Conservation (phyloP, 2,797 vertebrate genomes). For the Hippoglossus hippoglossus region DNA sequence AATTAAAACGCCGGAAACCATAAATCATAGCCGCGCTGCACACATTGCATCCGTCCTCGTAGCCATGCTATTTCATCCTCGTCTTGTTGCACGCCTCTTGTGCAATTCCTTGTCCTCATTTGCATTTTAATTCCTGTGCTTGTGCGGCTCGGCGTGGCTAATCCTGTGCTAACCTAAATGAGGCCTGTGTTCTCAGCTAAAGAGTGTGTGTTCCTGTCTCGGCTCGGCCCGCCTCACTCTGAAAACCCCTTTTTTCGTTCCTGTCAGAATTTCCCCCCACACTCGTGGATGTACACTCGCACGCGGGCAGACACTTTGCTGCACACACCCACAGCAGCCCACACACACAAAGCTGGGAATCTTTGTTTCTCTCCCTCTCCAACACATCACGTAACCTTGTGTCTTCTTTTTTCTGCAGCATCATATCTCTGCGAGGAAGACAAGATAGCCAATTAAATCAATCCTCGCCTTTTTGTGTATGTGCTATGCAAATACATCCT, state of each 20-base stretch:
- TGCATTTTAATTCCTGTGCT: slow-evolving; percentile 83
- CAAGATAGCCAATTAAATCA: slow-evolving; percentile 72
- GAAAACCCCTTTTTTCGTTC: slow-evolving; percentile 26
- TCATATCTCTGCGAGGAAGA: slow-evolving; percentile 49
- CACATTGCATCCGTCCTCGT: slow-evolving; percentile 38
- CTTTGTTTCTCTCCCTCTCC: slow-evolving; percentile 41
- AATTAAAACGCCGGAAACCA: slow-evolving; percentile 55
- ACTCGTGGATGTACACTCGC: slow-evolving; percentile 14
- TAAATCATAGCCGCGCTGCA: slow-evolving; percentile 42
- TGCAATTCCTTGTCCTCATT: slow-evolving; percentile 82
- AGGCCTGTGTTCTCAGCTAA: slow-evolving; percentile 79
- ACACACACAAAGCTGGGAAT: slow-evolving; percentile 36
- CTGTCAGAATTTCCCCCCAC: slow-evolving; percentile 31
- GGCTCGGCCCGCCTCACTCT: slow-evolving; percentile 42
- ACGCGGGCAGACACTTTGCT: background rate
- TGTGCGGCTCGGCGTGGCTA: slow-evolving; percentile 76
- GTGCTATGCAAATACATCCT: slow-evolving; percentile 65
- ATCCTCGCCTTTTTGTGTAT: slow-evolving; percentile 54
- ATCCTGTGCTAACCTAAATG: slow-evolving; percentile 83
- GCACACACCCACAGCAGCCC: slow-evolving; percentile 29
- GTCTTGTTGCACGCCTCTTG: slow-evolving; percentile 73
- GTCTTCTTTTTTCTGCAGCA: slow-evolving; percentile 16
- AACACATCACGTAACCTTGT: slow-evolving; percentile 28
- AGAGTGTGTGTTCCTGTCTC: slow-evolving; percentile 74
- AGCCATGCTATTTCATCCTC: slow-evolving; percentile 55